These are phyloP conservation scores for Orthosia gothica DNA, from an alignment of 2,888 invertebrate genomes.

Conservation along the genomic window DNA sequence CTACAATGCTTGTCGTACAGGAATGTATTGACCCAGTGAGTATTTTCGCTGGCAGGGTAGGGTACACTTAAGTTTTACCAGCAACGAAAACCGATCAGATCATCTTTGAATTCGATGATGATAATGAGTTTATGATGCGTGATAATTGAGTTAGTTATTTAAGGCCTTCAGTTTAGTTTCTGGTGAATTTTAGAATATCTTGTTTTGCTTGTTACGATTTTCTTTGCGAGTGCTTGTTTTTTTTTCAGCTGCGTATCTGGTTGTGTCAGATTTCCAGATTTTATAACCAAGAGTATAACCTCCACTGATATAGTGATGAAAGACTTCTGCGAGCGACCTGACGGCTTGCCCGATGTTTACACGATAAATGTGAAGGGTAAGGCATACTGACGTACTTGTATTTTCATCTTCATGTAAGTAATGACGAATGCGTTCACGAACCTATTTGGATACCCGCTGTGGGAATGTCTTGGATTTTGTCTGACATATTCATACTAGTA, in stretches of 20 bases:
- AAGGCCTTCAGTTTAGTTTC: not conserved
- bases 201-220: not conserved
- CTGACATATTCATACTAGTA: no score
- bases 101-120: not conserved
- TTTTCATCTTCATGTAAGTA: not conserved
- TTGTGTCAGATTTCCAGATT: conserved; percentile 87
- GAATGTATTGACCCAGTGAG: conserved; percentile 91
- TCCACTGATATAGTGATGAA: conserved; percentile 87
- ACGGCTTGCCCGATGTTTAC: conserved; percentile 86
- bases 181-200: not conserved
- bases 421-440: not conserved
- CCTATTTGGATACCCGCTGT: not conserved
- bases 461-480: no score
- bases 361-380: conserved; percentile 89
- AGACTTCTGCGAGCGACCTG: conserved; percentile 84
- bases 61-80: not conserved
- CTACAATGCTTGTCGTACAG: conserved; percentile 90
- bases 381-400: conserved; percentile 50
- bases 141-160: not conserved
- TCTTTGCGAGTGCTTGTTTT: not conserved
- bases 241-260: conserved; percentile 90
- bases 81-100: not conserved
- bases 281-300: conserved; percentile 81
- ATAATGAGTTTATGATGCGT: not conserved
- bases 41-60: conserved; percentile 36